These are phyloP conservation scores for Coptotermes formosanus DNA, from an alignment of 1,140 invertebrate genomes.

Conservation along the genomic window DNA sequence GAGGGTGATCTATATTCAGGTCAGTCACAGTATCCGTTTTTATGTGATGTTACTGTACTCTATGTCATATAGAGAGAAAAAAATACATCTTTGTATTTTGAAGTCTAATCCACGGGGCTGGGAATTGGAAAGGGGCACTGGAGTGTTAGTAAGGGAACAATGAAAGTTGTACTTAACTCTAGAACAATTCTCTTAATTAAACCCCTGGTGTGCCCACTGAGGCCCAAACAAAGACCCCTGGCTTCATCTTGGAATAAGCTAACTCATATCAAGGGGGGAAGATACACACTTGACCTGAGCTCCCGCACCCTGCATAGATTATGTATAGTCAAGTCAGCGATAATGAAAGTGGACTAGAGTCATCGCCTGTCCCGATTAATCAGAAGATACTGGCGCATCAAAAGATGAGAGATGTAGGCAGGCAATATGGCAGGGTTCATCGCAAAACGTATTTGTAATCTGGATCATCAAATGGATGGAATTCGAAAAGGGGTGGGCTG, in stretches of 20 bases:
- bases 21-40: neutral
- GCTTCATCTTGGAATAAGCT: conserved; percentile 18
- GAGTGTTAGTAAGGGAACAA: conserved; percentile 5
- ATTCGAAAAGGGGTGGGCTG: neutral
- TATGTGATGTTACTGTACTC: neutral
- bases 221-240: conserved; percentile 3
- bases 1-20: no score
- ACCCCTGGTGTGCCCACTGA: conserved; percentile 6
- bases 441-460: neutral
- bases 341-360: neutral
- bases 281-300: conserved; percentile 5
- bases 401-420: neutral
- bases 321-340: neutral
- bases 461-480: neutral
- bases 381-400: neutral
- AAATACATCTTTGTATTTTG: conserved; percentile 1
- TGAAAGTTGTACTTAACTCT: conserved; percentile 16
- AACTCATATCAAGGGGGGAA: conserved; percentile 9
- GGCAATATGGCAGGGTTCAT: neutral
- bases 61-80: neutral
- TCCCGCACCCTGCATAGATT: neutral
- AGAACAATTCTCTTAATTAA: conserved; percentile 14
- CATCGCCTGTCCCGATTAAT: neutral
- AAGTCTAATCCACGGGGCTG: conserved; percentile 13
- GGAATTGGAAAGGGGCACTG: neutral